Evolutionary conservation across 2,113 vertebrate species (phyloP), one percentile per base, ranked within the genome.

Genomic region (Bufo gargarizans): DNA sequence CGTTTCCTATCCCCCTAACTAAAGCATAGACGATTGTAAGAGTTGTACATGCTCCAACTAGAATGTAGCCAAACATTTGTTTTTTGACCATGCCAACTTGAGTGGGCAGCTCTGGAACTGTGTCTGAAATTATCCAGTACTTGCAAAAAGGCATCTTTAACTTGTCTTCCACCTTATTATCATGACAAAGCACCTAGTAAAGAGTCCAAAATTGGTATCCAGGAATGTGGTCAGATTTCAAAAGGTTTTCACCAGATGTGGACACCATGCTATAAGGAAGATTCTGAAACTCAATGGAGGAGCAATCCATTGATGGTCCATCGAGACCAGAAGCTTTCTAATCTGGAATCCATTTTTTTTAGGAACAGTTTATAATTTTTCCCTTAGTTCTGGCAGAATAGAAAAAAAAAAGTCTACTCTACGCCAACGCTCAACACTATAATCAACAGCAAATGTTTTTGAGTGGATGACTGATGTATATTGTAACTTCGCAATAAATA

Each of bases 391-490:
- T 90, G 91, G 92, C 92, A 45, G 59, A 59, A 90, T 85, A 91
- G 81, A 87, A 65, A 17, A 53, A 86, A 72, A 91, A 89, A 92
- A 89, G 6, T 0, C 12, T 77, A 90, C 55, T 92, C 85, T 0
- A 33, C 77, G 93, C 93, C 94, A 93, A 77, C 90, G 90, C 91
- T 19, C 16, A 82, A 89, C 90, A 56, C 80, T 16, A 17, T 94
- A 95, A 95, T 95, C 91, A 90, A 90, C 92, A 94, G 92, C 94
- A 95, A 95, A 95, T 94, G 95, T 94, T 93, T 92, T 61, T 2
- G 92, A 90, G 93, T 93, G 94, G 93, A 47, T 91, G 92, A 90
- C 91, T 81, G 94, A 94, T 86, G 90, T 82, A 90, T 69, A 90
- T 9, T 79, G 91, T 92, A 92, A 93, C 93, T 91, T 91, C 7